Base-by-base conservation (phyloP, 2,113 vertebrate genomes). In the Poicephalus meyeri region DNA sequence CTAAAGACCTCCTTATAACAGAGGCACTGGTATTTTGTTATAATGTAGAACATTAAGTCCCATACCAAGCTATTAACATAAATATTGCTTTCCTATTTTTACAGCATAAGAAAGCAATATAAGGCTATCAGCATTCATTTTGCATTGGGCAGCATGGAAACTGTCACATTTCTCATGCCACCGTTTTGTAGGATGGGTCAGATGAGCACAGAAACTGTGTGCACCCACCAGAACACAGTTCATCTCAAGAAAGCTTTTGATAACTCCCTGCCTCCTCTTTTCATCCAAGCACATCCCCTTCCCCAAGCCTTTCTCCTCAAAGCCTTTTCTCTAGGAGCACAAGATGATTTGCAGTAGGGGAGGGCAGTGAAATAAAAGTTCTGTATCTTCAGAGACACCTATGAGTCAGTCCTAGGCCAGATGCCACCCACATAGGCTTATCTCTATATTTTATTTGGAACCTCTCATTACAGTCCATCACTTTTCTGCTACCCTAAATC, bases 1-100 rank as follows among this genome's bases (percentile, higher is more conserved):
- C 60, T 86, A 65, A 96, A 91, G 68, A 60, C 42, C 52, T 50
- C 77, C 47, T 88, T 83, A 88, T 90, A 92, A 90, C 14, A 66
- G 39, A 78, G 25, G 21, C 60, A 71, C 13, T 35, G 16, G 6
- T 68, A 25, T 70, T 88, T 61, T 84, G 52, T 68, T 95, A 56
- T 71, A 68, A 91, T 93, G 80, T 60, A 89, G 91, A 80, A 70
- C 6, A 64, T 64, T 52, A 68, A 76, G 25, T 47, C 60, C 56
- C 44, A 41, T 56, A 39, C 86, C 68, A 83, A 78, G 50, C 76
- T 88, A 60, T 74, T 83, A 74, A 68, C n/a, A 63, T 55, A 29
- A 88, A 64, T 16, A 58, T 10, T 35, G n/a, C 56, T 35, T 24
- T 58, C 9, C 33, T 35, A 58, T 35, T 26, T 80, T 77, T 90